These are phyloP conservation scores for Heliothis subflexa DNA, from an alignment of 1,140 invertebrate species.

Conservation along the genomic window DNA sequence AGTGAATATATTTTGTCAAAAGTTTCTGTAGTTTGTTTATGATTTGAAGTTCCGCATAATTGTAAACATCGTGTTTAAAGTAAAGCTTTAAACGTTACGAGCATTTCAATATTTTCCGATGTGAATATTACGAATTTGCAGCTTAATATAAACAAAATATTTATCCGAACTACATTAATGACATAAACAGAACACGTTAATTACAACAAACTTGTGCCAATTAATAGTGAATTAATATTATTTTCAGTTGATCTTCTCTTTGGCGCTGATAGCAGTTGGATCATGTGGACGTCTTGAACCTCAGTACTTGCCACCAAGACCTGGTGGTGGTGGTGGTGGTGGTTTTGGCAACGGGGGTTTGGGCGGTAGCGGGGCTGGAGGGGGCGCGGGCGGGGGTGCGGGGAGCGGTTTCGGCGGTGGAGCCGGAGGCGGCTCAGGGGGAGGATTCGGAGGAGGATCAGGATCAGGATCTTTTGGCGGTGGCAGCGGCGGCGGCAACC, in stretches of 20 bases:
- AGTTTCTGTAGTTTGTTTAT: too few species aligned
- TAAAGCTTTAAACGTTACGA: too few species aligned
- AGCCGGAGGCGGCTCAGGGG: conserved; percentile 55
- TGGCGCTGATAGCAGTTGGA: conserved; percentile 63
- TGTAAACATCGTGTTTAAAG: too few species aligned
- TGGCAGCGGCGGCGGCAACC: conserved; percentile 58
- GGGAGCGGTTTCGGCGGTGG: conserved; percentile 57
- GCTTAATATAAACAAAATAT: too few species aligned
- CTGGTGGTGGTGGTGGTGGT: conserved; percentile 61
- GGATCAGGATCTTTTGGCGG: conserved; percentile 48
- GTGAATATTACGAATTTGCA: too few species aligned
- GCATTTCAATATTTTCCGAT: too few species aligned
- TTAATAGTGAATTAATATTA: background rate
- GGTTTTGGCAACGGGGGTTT: conserved; percentile 56
- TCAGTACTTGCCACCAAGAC: conserved; percentile 75
- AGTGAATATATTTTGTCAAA: background rate
- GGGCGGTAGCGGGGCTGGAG: conserved; percentile 52
- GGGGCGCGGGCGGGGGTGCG: conserved; percentile 41
- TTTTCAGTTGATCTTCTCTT: conserved; percentile 66
- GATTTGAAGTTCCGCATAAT: too few species aligned
- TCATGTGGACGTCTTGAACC: conserved; percentile 77
- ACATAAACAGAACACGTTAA: too few species aligned
- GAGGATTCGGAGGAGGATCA: conserved; percentile 45
- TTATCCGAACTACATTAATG: too few species aligned
- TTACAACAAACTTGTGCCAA: too few species aligned